Percentiles rank a stretch among this genome's conserved stretches.
These are phyloP conservation scores for Alloscopus bannaensis DNA, from an alignment of 2,888 invertebrate species.

Conservation along the genomic window DNA sequence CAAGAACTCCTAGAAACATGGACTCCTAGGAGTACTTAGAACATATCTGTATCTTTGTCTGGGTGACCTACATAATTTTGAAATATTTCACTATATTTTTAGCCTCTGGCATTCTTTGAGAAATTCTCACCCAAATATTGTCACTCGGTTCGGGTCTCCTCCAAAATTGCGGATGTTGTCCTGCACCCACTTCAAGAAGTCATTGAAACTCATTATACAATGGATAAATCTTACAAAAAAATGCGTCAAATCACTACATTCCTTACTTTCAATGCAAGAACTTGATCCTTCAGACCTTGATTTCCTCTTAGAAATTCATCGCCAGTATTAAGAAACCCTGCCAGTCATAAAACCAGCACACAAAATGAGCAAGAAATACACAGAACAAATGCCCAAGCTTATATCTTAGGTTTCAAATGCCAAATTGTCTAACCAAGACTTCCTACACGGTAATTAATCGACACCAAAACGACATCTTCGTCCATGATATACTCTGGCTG, in stretches of 20 bases:
- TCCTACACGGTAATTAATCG: slow-evolving; percentile 58
- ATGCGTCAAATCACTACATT: neutral
- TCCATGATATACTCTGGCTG: slow-evolving; percentile 64
- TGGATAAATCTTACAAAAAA: neutral
- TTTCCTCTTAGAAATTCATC: slow-evolving; percentile 48
- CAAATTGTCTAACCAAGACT: slow-evolving; percentile 32
- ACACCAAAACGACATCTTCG: slow-evolving; percentile 59
- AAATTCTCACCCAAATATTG: slow-evolving; percentile 44
- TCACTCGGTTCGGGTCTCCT: slow-evolving; percentile 48
- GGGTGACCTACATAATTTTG: no score
- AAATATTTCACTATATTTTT: no score
- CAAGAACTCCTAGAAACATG: no score
- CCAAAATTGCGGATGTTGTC: slow-evolving; percentile 50
- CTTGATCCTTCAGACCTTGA: slow-evolving; percentile 48
- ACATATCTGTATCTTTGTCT: no score
- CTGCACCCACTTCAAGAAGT: slow-evolving; percentile 38
- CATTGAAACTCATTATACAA: neutral
- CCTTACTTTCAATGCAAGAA: slow-evolving; percentile 15
- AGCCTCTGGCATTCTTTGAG: no score
- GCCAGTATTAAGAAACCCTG: slow-evolving; percentile 41
- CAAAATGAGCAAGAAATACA: no score
- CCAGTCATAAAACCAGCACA: neutral
- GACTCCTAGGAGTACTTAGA: no score
- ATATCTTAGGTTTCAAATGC: no score
- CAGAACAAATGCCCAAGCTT: no score